These are phyloP conservation scores for Scatophagus argus DNA, from an alignment of 2,113 vertebrate species.

Conservation along the genomic window DNA sequence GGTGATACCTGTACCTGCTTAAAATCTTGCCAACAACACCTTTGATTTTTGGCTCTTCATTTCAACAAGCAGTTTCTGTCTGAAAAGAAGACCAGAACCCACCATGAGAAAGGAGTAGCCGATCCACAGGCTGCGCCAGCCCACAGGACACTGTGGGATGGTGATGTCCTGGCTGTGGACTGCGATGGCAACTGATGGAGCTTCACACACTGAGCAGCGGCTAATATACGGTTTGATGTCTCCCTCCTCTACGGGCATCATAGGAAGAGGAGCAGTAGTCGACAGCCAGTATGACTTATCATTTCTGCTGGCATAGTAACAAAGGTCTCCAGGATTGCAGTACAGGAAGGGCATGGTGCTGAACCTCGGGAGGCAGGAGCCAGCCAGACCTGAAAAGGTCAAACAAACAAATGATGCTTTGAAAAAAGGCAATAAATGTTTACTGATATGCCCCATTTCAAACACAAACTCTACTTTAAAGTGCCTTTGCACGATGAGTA, in stretches of 20 bases:
- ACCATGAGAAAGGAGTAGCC: conserved; percentile 99
- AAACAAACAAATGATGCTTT: conserved; percentile 9
- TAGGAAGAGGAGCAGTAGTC: conserved; percentile 95
- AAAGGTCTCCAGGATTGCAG: conserved; percentile 96
- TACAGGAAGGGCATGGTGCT: conserved; percentile 99
- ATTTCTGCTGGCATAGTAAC: conserved; percentile 96
- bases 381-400: conserved; percentile 88
- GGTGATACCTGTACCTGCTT: no score
- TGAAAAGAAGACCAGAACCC: conserved; percentile 28
- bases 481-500: background rate
- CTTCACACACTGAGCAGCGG: conserved; percentile 96
- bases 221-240: conserved; percentile 96
- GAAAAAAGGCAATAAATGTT: background rate
- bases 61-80: background rate
- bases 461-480: background rate
- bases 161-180: conserved; percentile 95
- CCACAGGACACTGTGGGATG: conserved; percentile 93
- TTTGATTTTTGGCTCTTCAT: background rate
- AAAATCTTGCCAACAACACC: background rate
- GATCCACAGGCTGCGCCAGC: conserved; percentile 98
- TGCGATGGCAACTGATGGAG: conserved; percentile 94
- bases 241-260: conserved; percentile 95
- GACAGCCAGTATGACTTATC: conserved; percentile 99
- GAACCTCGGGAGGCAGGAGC: conserved; percentile 94
- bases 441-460: background rate